phyloP scores from a whole-genome alignment of 1,140 invertebrate species.

The Drosophila cardini region DNA sequence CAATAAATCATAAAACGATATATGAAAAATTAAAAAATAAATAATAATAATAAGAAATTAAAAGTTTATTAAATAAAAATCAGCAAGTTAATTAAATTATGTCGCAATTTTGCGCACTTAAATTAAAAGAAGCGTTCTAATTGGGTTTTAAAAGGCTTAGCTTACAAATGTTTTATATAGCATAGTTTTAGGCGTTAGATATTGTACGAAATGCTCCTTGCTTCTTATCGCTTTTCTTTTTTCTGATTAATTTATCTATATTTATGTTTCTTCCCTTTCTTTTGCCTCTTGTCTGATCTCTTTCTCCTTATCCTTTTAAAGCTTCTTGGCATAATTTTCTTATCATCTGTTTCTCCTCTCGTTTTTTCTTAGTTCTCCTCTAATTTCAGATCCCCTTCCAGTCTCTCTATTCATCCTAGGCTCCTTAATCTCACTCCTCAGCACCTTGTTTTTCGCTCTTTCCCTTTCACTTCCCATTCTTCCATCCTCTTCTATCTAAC shows the following conservation, averaged over 20 bases:
- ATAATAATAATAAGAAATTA: conserved; percentile 7
- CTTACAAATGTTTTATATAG: background rate
- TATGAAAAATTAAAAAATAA: conserved; percentile 21
- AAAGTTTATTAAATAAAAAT: conserved; percentile 44
- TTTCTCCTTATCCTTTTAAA: background rate
- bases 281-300: background rate
- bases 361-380: too few species aligned
- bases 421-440: too few species aligned
- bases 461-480: too few species aligned
- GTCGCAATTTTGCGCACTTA: conserved; percentile 13
- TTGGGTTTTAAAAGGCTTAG: background rate
- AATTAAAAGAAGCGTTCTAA: background rate
- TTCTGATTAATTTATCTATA: background rate
- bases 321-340: too few species aligned
- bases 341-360: too few species aligned
- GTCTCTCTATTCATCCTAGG: too few species aligned
- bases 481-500: too few species aligned
- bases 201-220: too few species aligned
- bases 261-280: background rate
- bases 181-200: background rate
- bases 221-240: background rate
- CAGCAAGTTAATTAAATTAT: conserved; percentile 32
- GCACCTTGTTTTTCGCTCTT: too few species aligned
- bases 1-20: conserved; percentile 46
- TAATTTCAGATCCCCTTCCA: too few species aligned